Percentiles rank a stretch among this genome's conserved stretches.
These are phyloP conservation scores for Spisula solida DNA, from an alignment of 2,888 invertebrate species.

Conservation along the genomic window DNA sequence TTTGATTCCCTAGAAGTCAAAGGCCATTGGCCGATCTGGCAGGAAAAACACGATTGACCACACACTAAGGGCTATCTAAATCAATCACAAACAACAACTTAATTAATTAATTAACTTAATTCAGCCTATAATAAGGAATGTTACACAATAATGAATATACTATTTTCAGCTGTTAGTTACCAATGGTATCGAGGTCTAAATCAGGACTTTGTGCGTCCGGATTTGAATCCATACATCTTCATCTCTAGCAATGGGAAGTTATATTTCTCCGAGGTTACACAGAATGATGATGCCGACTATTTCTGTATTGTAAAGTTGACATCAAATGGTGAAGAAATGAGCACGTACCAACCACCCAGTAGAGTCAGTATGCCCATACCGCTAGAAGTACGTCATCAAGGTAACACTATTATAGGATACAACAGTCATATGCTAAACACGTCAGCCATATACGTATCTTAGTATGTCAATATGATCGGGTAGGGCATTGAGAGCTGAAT, in stretches of 20 bases:
- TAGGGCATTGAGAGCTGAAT: no score
- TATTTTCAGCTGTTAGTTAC: constrained; percentile 88
- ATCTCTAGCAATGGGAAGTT: constrained; percentile 97
- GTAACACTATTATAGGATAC: constrained; percentile 60
- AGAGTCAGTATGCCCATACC: constrained; percentile 80
- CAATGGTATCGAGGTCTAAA: constrained; percentile 97
- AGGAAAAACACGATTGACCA: no score
- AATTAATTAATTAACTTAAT: no score
- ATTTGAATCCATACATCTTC: constrained; percentile 93
- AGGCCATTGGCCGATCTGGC: no score
- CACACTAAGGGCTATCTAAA: no score
- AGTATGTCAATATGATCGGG: no score
- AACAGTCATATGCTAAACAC: no score
- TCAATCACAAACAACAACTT: no score
- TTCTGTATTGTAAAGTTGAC: constrained; percentile 78
- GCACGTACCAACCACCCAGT: constrained; percentile 76
- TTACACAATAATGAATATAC: no score
- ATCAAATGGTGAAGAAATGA: constrained; percentile 76
- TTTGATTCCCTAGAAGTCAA: no score
- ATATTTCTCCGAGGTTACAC: constrained; percentile 97
- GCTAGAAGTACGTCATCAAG: constrained; percentile 76
- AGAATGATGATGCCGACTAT: constrained; percentile 89
- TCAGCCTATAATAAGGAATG: no score
- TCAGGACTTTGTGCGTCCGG: constrained; percentile 95
- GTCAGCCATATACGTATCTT: no score